phyloP scores from a whole-genome alignment of 2,113 vertebrate species.

The Microtus oregoni region DNA sequence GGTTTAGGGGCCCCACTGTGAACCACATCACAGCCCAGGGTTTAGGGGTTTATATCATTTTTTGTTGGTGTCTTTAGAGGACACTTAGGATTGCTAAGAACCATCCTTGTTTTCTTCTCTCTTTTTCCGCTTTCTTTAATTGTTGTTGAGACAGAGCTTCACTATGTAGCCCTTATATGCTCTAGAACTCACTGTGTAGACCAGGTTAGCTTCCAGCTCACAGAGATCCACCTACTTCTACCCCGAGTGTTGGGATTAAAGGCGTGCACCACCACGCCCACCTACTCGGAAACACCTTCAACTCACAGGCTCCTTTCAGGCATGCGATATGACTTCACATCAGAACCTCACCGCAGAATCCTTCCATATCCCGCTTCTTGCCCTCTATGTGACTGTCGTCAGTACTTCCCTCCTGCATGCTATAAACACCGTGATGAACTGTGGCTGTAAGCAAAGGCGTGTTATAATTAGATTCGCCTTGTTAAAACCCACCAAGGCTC shows the following conservation, averaged over 20 bases:
- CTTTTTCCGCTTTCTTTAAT: fast-evolving
- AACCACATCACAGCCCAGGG: no score
- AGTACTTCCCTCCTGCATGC: neutral
- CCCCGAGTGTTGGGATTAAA: neutral
- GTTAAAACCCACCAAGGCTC: neutral
- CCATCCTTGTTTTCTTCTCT: no score
- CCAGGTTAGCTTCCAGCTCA: neutral
- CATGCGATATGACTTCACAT: fast-evolving
- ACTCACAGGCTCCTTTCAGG: neutral
- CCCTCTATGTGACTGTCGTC: neutral
- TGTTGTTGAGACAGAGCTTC: neutral
- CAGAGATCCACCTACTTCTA: neutral
- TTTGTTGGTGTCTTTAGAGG: neutral
- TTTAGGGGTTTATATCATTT: neutral
- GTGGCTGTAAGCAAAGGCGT: neutral
- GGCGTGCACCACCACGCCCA: neutral
- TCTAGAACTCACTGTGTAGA: neutral
- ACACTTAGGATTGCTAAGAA: neutral
- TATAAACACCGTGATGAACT: neutral
- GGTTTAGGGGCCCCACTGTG: neutral
- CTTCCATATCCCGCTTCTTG: neutral
- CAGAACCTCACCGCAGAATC: neutral
- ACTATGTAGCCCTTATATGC: neutral
- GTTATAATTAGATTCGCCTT: neutral
- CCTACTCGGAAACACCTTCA: neutral